Base-by-base conservation (phyloP, 1,140 invertebrate species). In the Drosophila erecta region DNA sequence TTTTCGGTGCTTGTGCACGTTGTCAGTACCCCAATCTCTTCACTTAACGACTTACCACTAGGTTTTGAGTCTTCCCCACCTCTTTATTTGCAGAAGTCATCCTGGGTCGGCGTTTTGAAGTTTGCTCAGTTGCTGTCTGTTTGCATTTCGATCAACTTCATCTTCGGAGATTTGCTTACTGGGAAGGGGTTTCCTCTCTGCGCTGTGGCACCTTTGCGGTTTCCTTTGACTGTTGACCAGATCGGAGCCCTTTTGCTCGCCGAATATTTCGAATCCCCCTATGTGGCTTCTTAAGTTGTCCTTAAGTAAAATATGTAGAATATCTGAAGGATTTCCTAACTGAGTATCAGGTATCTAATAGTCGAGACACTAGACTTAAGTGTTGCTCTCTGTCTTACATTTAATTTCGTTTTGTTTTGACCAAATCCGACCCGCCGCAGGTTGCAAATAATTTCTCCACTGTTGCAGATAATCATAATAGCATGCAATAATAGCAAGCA, bases 1-100 rank as follows among this genome's bases (percentile, higher is more conserved):
- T 74, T 71, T 71, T 55, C 70, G 55, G 56, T 71, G 55, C 74
- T 78, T 81, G 62, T 58, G 74, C 79, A 81, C 79, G 74, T 76
- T 58, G 65, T 75, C 74, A 55, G 55, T 57, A 46, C 49, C 15
- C 46, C 30, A 24, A 24, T 6, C n/a, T 8, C 53, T 15, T 11
- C 22, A 20, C 41, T 43, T 43, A 43, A 15, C 11, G 6, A 33
- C 24, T 49, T 49, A 49, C 27, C 47, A 49, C 47, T 49, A 49
- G 27, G 47, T 5, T 30, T 17, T 17, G 24, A 49, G 33, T 15
- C 50, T 35, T 15, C 49, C 15, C 30, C 33, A 5, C n/a, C 24
- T 3, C 27, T 22, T 30, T 53, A 37, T 61, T 57, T 50, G 30
- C 43, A 57, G 12, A 11, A 43, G 54, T 62, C 50, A 40, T 51